Evolutionary conservation across 2,888 invertebrate species (phyloP), one percentile per base, ranked within the genome.

Genomic region (Melieria crassipennis): DNA sequence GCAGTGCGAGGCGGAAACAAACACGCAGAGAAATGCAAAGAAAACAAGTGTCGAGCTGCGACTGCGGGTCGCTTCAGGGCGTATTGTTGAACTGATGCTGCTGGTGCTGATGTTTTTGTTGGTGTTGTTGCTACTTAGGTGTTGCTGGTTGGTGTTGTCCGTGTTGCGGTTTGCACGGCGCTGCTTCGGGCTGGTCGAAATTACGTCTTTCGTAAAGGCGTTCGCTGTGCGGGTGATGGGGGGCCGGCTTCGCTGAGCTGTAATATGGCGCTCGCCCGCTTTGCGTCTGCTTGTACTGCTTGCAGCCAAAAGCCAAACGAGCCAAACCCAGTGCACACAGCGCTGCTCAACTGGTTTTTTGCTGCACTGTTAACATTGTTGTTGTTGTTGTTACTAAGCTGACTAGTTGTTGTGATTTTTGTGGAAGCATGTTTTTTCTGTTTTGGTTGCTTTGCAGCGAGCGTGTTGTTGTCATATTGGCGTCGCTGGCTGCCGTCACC

Each of bases 101-200:
- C 5, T 52, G 10, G 7, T 30, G 45, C 64, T 62, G 69, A 70
- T 78, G 75, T 69, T 73, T 71, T 75, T 75, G 75, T 76, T 72
- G 72, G 66, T 64, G 73, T 58, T 69, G 70, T 75, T 52, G 42
- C 42, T 72, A 47, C 42, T 48, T 55, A 43, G 58, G 57, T 52
- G 10, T 52, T 52, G 13, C 30, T 30, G 30, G 30, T 2, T 30
- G 30, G 30, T 30, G 30, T 30, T 30, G 30, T 30, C 30, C 30
- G 30, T 30, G 30, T 30, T 30, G 30, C 30, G 30, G 30, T 30
- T 30, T 30, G 30, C 30, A 30, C 30, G 30, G 30, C 30, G 30
- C 30, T 30, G 30, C 30, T 30, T 30, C 30, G 30, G 30, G 30
- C 30, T 30, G 30, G 30, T 2, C 30, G 30, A 30, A 30, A 30